These are phyloP conservation scores for Nyctereutes procyonoides DNA, from an alignment of 2,113 vertebrate genomes.

Conservation along the genomic window DNA sequence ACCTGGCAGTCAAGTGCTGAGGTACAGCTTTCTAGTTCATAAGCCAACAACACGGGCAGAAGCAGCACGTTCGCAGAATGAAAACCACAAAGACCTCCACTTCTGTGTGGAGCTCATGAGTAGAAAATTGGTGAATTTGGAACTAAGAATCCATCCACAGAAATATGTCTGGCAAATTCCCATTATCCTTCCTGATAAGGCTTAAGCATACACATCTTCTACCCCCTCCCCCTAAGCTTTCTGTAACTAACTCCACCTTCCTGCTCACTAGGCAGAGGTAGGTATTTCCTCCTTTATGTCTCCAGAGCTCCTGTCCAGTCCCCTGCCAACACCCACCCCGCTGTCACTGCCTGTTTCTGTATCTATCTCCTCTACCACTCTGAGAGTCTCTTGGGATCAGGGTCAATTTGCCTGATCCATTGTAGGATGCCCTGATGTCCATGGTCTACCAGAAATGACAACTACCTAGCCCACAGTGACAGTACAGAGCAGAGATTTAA, in stretches of 20 bases:
- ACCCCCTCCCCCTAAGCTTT: not conserved
- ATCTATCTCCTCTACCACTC: not conserved
- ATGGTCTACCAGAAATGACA: conserved; percentile 25
- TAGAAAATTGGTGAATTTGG: not conserved
- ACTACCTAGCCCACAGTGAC: not conserved
- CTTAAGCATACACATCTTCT: not conserved
- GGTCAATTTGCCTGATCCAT: not conserved
- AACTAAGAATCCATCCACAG: not conserved
- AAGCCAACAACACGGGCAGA: not conserved
- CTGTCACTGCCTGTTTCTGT: not conserved
- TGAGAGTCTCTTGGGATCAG: conserved; percentile 11
- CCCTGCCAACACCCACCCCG: not conserved
- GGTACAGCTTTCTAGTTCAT: conserved; percentile 26
- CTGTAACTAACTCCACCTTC: not conserved
- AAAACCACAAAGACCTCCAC: not conserved
- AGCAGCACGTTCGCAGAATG: not conserved
- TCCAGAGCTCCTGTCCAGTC: not conserved
- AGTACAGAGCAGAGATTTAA: not conserved
- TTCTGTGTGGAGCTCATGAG: not conserved
- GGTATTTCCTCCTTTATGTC: not conserved
- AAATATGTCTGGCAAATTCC: not conserved
- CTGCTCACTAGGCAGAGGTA: not conserved
- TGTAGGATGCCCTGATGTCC: not conserved
- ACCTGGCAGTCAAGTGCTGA: not conserved
- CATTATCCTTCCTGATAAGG: not conserved